Evolutionary conservation across 2,888 invertebrate genomes (phyloP), one percentile per base, ranked within the genome.

Genomic region (Agrypnus murinus): DNA sequence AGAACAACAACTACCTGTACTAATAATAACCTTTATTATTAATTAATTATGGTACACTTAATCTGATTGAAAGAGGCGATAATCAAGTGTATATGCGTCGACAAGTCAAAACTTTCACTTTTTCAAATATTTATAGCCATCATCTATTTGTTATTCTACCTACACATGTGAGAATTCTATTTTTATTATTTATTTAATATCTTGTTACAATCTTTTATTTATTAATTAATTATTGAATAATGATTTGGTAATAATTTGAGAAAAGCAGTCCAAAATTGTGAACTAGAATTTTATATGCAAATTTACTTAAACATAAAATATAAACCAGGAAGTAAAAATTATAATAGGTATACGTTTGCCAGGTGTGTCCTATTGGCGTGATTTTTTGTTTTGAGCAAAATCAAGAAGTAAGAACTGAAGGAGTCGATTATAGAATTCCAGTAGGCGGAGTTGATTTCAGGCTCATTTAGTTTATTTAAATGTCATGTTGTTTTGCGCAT

Each of bases 401-500:
- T 65, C 50, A 17, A 38, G 60, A 53, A 55, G 62, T 34, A 17
- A 38, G 60, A 53, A 55, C 68, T 34, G 65, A 65, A 74, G 75
- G 74, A 73, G 75, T 73, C 72, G 74, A 69, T 74, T 72, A 72
- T 72, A 74, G 74, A 73, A 70, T 57, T 74, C 67, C 64, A 77
- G 82, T 82, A 79, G 82, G 82, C 80, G 81, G 76, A 73, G 73
- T 73, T 71, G 65, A 74, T 75, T 76, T 74, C 73, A 77, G 76
- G 79, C 80, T 80, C 81, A 82, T 81, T 81, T 81, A 81, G 81
- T 80, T 83, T 82, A 81, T 82, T 83, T 81, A 83, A 83, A 83
- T 84, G 83, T 83, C 82, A 81, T 82, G 81, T 80, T 77, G 83
- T 82, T 82, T 83, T 79, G 82, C 82, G 83, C 83, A 83, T 81